A percentile compares a stretch with the other conserved stretches of the same genome.
These are phyloP conservation scores for Lumbricus terrestris DNA, from an alignment of 2,888 invertebrate genomes.

Conservation along the genomic window DNA sequence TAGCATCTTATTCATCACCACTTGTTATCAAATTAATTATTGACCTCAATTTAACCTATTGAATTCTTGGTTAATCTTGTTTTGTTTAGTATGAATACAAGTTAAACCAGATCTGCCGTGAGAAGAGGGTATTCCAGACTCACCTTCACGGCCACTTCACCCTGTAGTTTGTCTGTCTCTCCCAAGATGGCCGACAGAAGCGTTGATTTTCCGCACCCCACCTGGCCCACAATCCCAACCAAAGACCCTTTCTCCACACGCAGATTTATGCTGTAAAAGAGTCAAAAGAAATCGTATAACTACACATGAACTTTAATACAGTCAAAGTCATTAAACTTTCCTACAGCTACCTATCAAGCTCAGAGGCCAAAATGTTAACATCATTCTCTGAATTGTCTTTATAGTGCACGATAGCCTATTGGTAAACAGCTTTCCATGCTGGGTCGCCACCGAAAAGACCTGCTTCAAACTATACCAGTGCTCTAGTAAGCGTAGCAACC, in stretches of 20 bases:
- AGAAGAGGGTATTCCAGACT: conserved; percentile 31
- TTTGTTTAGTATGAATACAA: background rate
- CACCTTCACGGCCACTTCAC: conserved; percentile 49
- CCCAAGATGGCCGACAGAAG: conserved; percentile 54
- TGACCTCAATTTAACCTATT: background rate
- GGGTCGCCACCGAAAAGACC: no score
- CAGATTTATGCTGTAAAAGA: conserved; percentile 69
- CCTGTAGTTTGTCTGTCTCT: conserved; percentile 52
- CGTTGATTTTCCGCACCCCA: conserved; percentile 76
- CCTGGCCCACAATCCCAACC: conserved; percentile 82
- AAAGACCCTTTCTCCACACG: conserved; percentile 69
- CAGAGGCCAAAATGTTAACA: no score
- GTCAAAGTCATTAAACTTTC: no score
- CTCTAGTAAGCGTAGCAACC: no score
- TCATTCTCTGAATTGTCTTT: no score
- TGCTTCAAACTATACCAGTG: no score
- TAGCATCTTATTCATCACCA: background rate
- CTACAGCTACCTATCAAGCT: background rate
- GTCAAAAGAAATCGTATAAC: background rate
- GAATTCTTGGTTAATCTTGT: background rate
- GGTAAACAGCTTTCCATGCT: no score
- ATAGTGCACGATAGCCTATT: no score
- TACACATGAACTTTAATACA: background rate
- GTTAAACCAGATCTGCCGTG: background rate
- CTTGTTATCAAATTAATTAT: no score